Evolutionary conservation across 2,113 vertebrate genomes (phyloP).

Genomic region (Hippolais icterina): DNA sequence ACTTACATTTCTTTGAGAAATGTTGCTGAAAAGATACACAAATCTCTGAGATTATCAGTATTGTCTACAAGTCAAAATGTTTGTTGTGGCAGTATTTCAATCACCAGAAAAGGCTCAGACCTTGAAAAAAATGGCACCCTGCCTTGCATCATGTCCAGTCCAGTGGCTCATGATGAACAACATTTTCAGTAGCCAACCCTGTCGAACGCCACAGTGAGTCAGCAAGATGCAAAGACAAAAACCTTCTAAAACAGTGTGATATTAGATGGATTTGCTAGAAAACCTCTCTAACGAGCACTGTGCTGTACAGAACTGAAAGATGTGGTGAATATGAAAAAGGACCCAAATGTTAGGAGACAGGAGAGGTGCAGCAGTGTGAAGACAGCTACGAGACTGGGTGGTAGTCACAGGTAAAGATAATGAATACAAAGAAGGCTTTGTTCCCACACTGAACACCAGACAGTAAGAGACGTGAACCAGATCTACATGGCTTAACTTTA

Average conservation of each 20-base stretch:
- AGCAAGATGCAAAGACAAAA: neutral
- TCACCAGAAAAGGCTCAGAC: neutral
- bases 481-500: neutral
- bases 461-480: neutral
- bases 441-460: neutral
- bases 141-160: neutral
- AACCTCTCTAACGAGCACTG: neutral
- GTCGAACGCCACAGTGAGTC: neutral
- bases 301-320: neutral
- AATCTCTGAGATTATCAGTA: neutral
- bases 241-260: neutral
- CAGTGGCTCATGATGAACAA: neutral
- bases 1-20: neutral
- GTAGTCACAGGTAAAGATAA: neutral
- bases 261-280: neutral
- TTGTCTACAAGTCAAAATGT: neutral
- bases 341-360: neutral
- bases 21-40: neutral
- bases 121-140: neutral
- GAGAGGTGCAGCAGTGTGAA: neutral
- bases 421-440: neutral
- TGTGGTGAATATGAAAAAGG: neutral
- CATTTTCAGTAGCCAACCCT: neutral
- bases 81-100: neutral
- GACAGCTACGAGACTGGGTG: neutral